Evolutionary conservation across 2,888 invertebrate genomes (phyloP), one percentile per base, ranked within the genome.

Genomic region (Orthonychiurus folsomi): DNA sequence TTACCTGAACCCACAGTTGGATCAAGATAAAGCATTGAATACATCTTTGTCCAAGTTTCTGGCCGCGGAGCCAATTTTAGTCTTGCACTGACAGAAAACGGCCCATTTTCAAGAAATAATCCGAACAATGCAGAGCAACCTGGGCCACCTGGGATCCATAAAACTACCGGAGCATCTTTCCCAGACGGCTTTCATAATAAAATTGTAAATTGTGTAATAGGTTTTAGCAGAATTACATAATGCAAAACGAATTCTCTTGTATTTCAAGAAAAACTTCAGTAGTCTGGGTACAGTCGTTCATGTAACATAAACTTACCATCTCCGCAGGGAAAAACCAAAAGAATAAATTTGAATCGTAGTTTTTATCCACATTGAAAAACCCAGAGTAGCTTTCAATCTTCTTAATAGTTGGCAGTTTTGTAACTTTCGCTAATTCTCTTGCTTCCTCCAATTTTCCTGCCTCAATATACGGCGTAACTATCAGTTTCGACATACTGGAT

Each of bases 271-370:
- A n/a, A n/a, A n/a, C 21, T 53, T 53, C 21, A 9, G 21, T 9
- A 53, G 21, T 20, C 84, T 82, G 48, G n/a, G 48, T 53, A n/a
- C n/a, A n/a, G n/a, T n/a, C n/a, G n/a, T n/a, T n/a, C n/a, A n/a
- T n/a, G n/a, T n/a, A n/a, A n/a, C n/a, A n/a, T n/a, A n/a, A n/a
- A n/a, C n/a, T n/a, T n/a, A n/a, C n/a, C n/a, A n/a, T n/a, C 25
- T 56, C 57, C 0, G 90, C 85, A 0, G 91, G 91, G 75, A 93
- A 92, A 75, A 88, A 93, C 93, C 93, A 93, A 77, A 93, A 91
- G 79, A 92, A 93, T 78, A 89, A 81, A 75, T 93, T 91, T 0
- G 91, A 89, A 71, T 87, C 83, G 74, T 80, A 85, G 1, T 80
- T 77, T 72, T 86, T 83, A 75, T 93, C 85, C 0, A 93, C 92